Evolutionary conservation across 2,888 invertebrate genomes (phyloP).

Genomic region (Ametastegia equiseti): DNA sequence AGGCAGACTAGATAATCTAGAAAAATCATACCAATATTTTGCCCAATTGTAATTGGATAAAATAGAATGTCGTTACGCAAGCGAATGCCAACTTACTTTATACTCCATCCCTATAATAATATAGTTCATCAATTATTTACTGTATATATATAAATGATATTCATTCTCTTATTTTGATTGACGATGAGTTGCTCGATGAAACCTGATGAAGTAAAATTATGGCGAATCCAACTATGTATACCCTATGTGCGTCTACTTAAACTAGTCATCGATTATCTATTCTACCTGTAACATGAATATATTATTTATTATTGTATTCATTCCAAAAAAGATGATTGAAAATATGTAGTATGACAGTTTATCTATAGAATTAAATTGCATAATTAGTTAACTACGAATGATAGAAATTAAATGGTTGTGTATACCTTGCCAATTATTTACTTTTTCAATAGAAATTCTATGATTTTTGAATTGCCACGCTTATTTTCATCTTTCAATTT

Average conservation of each 20-base stretch:
- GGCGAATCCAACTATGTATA: background rate
- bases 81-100: background rate
- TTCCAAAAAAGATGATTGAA: conserved; percentile 59
- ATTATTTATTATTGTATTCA: conserved; percentile 63
- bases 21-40: background rate
- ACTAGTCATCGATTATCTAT: conserved; percentile 46
- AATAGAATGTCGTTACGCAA: background rate
- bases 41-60: background rate
- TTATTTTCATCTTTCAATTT: background rate
- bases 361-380: conserved; percentile 16
- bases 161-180: no score
- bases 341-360: conserved; percentile 14
- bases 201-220: conserved; percentile 16
- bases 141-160: background rate
- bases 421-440: conserved; percentile 34
- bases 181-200: background rate
- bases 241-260: conserved; percentile 25
- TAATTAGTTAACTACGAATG: conserved; percentile 29
- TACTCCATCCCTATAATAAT: background rate
- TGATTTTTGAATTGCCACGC: conserved; percentile 2
- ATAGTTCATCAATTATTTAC: background rate
- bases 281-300: conserved; percentile 44
- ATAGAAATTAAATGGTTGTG: conserved; percentile 30
- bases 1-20: conserved; percentile 34
- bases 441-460: conserved; percentile 3